Percentiles rank a stretch among this genome's conserved stretches.
Conservation (phyloP, 2,113 vertebrate species). For the Erpornis zantholeuca region DNA sequence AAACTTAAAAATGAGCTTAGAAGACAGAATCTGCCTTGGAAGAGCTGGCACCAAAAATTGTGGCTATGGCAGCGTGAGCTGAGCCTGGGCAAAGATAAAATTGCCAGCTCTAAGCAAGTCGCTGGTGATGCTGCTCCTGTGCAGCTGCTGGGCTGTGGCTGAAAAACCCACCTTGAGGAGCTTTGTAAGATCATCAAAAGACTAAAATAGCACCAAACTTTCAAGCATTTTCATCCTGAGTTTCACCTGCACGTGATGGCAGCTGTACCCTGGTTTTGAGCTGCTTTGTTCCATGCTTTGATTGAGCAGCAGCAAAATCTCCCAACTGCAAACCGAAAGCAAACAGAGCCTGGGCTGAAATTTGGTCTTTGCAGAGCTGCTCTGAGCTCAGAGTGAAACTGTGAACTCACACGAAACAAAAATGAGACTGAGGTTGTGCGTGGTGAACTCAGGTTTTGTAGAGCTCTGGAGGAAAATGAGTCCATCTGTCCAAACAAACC, state of each 20-base stretch:
- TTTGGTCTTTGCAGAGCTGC: neutral
- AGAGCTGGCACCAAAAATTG: neutral
- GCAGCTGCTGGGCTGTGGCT: neutral
- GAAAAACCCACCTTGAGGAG: neutral
- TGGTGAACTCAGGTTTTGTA: neutral
- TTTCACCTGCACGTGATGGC: fast-evolving
- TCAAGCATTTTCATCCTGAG: neutral
- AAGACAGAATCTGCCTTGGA: neutral
- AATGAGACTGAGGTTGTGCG: neutral
- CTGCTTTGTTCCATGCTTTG: neutral
- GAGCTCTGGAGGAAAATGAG: neutral
- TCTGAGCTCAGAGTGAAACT: neutral
- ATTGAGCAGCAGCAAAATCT: neutral
- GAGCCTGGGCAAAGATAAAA: neutral
- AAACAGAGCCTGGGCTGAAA: neutral
- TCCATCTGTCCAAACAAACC: fast-evolving
- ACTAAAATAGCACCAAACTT: neutral
- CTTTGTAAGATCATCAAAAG: neutral
- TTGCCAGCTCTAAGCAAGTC: neutral
- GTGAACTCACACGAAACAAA: neutral
- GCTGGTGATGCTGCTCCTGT: neutral
- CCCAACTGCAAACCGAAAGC: neutral
- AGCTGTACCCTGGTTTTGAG: neutral
- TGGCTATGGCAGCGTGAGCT: fast-evolving
- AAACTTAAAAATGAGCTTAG: neutral